These are phyloP conservation scores for Nothura maculosa DNA, from an alignment of 2,797 vertebrate genomes.

Conservation along the genomic window DNA sequence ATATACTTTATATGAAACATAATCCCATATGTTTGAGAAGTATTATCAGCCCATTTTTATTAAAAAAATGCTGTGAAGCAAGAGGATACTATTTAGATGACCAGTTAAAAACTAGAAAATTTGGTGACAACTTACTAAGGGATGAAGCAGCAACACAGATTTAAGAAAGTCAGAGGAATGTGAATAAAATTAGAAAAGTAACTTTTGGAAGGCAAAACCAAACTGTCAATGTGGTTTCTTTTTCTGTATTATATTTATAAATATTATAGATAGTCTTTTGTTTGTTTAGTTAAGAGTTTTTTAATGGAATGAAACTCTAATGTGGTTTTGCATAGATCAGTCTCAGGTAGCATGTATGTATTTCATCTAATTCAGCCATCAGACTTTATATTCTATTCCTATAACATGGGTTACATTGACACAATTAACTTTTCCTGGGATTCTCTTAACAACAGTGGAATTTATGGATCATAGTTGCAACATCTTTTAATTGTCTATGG, in stretches of 20 bases:
- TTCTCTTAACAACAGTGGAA: not conserved
- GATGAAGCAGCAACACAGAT: not conserved
- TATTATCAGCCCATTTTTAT: not conserved
- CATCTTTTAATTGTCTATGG: not conserved
- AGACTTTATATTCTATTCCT: not conserved
- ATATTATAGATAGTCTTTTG: not conserved
- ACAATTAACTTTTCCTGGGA: not conserved
- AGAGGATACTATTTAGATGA: not conserved
- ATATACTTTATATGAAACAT: not conserved
- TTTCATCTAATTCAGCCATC: not conserved
- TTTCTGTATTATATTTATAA: not conserved
- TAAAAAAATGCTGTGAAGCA: not conserved
- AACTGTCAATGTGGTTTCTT: not conserved
- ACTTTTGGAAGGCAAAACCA: not conserved
- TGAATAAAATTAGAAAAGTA: not conserved
- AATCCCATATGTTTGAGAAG: not conserved
- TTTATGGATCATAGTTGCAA: not conserved
- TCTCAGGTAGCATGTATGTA: not conserved
- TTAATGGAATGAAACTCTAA: not conserved
- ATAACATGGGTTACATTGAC: fast-evolving
- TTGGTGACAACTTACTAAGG: not conserved
- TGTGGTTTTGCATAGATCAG: not conserved
- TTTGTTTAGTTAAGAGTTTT: not conserved
- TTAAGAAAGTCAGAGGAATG: not conserved
- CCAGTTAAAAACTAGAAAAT: not conserved